Evolutionary conservation across 2,113 vertebrate genomes (phyloP).

Genomic region (Barnardius zonarius): DNA sequence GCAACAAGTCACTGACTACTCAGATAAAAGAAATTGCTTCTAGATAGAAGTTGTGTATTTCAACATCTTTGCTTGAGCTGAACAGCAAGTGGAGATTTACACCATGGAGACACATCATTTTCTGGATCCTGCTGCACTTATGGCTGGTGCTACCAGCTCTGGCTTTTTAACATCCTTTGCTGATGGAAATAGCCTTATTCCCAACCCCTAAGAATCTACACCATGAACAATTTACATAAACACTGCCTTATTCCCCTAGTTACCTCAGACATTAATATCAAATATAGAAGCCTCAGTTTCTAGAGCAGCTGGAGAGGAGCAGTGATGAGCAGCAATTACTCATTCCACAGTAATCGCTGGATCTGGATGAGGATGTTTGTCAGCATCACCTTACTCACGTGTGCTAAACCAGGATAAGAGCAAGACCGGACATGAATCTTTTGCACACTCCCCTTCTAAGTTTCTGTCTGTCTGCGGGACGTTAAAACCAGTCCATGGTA

Average conservation of each 20-base stretch:
- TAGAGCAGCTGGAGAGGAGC: not conserved
- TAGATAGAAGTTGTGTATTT: not conserved
- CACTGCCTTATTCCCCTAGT: not conserved
- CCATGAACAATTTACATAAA: not conserved
- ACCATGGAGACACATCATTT: not conserved
- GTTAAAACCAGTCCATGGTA: not conserved
- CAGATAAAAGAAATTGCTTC: not conserved
- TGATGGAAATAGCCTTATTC: not conserved
- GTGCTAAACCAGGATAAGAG: not conserved
- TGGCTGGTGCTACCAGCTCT: not conserved
- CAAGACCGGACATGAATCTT: not conserved
- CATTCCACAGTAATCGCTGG: not conserved
- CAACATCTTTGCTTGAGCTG: not conserved
- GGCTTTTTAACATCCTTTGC: not conserved
- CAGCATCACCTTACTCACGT: not conserved
- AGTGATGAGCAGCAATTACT: not conserved
- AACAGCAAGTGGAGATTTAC: not conserved
- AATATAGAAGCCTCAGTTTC: not conserved
- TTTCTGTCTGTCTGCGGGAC: not conserved
- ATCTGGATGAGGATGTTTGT: not conserved
- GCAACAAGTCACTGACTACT: not conserved
- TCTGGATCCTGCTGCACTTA: not conserved
- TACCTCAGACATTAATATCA: not conserved
- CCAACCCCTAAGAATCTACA: not conserved
- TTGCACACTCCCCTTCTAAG: not conserved